A percentile compares a stretch with the other conserved stretches of the same genome.
Conservation (phyloP, 2,113 vertebrate genomes). For the Cricetomys ansorgei region DNA sequence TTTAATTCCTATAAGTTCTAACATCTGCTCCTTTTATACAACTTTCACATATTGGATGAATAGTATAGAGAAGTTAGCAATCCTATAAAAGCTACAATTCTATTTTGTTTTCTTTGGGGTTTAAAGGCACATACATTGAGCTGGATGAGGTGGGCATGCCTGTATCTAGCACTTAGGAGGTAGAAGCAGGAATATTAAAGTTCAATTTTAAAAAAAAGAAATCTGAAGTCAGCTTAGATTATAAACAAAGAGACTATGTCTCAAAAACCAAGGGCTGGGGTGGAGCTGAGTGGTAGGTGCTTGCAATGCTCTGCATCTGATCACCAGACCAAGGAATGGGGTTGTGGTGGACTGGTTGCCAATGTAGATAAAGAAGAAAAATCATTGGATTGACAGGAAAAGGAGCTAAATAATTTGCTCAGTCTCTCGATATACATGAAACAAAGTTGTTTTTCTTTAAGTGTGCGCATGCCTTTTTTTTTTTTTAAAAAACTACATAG, state of each 20-base stretch:
- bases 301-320: neutral
- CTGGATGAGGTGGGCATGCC: neutral
- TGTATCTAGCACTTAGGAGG: neutral
- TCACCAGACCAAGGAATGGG: too few species aligned
- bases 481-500: neutral
- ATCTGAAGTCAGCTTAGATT: neutral
- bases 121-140: neutral
- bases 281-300: neutral
- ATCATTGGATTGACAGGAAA: neutral
- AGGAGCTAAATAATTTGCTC: conserved; percentile 11
- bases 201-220: neutral
- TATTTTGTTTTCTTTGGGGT: too few species aligned
- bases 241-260: neutral
- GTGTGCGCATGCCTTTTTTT: neutral
- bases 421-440: neutral
- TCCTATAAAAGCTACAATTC: neutral
- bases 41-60: neutral
- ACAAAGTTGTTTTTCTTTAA: conserved; percentile 7
- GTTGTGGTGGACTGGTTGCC: neutral
- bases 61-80: neutral
- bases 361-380: conserved; percentile 18
- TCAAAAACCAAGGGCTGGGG: neutral
- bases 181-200: neutral
- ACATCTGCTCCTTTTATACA: neutral
- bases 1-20: conserved; percentile 5